phyloP scores from a whole-genome alignment of 2,888 invertebrate genomes.

The Scaptomyza cyrtandrae region DNA sequence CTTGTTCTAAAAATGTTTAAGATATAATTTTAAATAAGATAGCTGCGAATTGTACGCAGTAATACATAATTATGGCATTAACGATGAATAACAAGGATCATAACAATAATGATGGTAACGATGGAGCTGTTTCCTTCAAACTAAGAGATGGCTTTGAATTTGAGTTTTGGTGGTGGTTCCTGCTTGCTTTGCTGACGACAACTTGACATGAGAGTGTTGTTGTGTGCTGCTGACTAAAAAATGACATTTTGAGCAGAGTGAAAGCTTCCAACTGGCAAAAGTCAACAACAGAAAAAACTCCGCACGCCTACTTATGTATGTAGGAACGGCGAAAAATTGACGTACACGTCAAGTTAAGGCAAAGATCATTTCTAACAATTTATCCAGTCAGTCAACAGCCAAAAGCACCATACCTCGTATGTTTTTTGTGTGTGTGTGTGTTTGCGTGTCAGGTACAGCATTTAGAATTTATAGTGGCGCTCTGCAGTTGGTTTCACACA shows the following conservation, averaged over 20 bases:
- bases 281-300: slow-evolving; percentile 55
- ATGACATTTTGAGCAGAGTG: slow-evolving; percentile 70
- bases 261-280: slow-evolving; percentile 36
- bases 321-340: slow-evolving; percentile 64
- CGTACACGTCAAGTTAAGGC: slow-evolving; percentile 62
- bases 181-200: slow-evolving; percentile 62
- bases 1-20: no score
- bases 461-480: slow-evolving; percentile 73
- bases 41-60: no score
- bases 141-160: slow-evolving; percentile 4
- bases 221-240: slow-evolving; percentile 70
- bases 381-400: slow-evolving; percentile 16
- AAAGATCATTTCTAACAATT: slow-evolving; percentile 27
- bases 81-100: no score
- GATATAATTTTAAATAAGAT: no score
- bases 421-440: slow-evolving; percentile 47
- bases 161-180: slow-evolving; percentile 24
- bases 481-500: slow-evolving; percentile 39
- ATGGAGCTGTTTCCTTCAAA: slow-evolving; percentile 24
- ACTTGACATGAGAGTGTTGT: slow-evolving; percentile 68
- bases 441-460: slow-evolving; percentile 71
- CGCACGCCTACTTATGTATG: slow-evolving; percentile 23
- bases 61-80: no score
- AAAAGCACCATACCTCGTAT: no score
- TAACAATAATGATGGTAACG: slow-evolving; percentile 4